Evolutionary conservation across 2,113 vertebrate species (phyloP).

Genomic region (Neopipo cinnamomea): DNA sequence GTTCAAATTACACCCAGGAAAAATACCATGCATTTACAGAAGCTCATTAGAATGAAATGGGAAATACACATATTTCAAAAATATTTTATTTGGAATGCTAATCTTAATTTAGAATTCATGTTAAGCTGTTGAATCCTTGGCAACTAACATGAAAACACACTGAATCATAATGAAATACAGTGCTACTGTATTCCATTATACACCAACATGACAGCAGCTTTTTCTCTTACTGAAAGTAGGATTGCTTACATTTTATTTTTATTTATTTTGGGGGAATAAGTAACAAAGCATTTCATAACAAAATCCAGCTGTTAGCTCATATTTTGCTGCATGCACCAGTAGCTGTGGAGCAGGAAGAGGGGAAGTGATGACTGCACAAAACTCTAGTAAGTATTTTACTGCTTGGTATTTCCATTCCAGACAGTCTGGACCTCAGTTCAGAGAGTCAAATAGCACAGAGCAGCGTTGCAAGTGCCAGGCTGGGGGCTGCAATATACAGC

Average conservation of each 20-base stretch:
- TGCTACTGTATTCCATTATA: constrained; percentile 8
- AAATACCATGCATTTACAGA: not conserved
- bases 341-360: not conserved
- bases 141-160: constrained; percentile 54
- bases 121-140: constrained; percentile 43
- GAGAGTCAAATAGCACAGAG: not conserved
- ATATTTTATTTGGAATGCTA: constrained; percentile 47
- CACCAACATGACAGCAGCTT: constrained; percentile 7
- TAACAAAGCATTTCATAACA: constrained; percentile 6
- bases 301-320: not conserved
- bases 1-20: not conserved
- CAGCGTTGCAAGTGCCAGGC: not conserved
- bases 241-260: constrained; percentile 33
- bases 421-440: not conserved
- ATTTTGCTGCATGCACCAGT: not conserved
- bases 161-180: constrained; percentile 52
- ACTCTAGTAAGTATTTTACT: not conserved
- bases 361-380: not conserved
- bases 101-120: constrained; percentile 55
- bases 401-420: not conserved
- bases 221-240: constrained; percentile 24
- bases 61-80: constrained; percentile 12
- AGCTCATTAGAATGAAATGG: constrained; percentile 23
- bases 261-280: constrained; percentile 6
- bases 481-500: not conserved